Base-by-base conservation (phyloP, 2,888 invertebrate genomes). In the Drosophila mimica region DNA sequence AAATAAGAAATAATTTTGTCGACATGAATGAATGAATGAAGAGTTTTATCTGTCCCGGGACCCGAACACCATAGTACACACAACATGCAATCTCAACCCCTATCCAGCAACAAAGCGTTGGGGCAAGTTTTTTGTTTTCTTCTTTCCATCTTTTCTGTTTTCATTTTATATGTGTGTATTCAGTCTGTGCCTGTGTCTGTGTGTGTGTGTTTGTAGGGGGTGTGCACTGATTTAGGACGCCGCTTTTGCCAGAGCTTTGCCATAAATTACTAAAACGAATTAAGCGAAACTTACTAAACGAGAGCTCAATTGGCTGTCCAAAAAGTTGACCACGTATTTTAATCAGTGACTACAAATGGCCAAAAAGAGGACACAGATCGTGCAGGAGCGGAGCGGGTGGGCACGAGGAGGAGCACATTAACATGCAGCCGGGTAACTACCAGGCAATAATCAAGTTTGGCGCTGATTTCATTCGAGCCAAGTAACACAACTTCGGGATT, bases 1-100 rank as follows among this genome's bases (percentile, higher is more conserved):
- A 88, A 91, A 91, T 88, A 89, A 91, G 88, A 91, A 88, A 88
- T 88, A 89, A 88, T 91, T 91, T 91, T 85, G 86, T 87, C 86
- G 90, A 88, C 90, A 88, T 91, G 87, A 88, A 88, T 90, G 88
- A 76, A 80, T 81, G 82, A 91, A 90, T 90, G 91, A 88, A 91
- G 87, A 90, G 80, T 89, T 91, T 89, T 90, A 86, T 88, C 85
- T 88, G 88, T 70, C 65, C 60, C 58, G 70, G 63, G 70, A 57
- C 57, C 38, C 20, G 9, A 43, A 30, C 28, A 56, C 36, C 36
- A 56, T 6, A 28, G 28, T 7, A 36, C 34, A 33, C 36, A 46
- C 34, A 53, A 33, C 33, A 20, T 33, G 31, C 52, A 33, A 53
- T 20, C 31, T 33, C 28, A 49, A 70, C 78, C 80, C 76, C 51